These are phyloP conservation scores for Habropoda laboriosa DNA, from an alignment of 1,140 invertebrate genomes.

Conservation along the genomic window DNA sequence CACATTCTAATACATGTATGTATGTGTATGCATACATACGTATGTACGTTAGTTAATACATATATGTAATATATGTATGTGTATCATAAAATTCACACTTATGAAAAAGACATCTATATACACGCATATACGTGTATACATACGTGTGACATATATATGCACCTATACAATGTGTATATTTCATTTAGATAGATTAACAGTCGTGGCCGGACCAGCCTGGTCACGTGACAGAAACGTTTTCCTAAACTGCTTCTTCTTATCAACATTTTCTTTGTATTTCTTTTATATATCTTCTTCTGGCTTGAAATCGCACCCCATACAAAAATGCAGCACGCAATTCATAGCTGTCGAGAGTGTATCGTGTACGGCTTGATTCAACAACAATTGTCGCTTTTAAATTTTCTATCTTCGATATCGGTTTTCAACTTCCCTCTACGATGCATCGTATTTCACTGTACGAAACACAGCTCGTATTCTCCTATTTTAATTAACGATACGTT, in stretches of 20 bases:
- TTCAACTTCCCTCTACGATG: background rate
- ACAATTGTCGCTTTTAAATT: background rate
- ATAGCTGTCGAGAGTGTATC: conserved; percentile 23
- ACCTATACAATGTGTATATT: background rate
- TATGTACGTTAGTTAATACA: conserved; percentile 23
- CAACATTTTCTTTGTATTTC: background rate
- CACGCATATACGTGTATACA: conserved; percentile 2
- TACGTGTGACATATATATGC: no score
- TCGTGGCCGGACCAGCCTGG: conserved; percentile 55
- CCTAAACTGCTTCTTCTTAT: conserved; percentile 37
- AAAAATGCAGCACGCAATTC: conserved; percentile 45
- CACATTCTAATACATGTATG: conserved; percentile 13
- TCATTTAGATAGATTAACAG: conserved; percentile 41
- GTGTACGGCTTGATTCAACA: background rate
- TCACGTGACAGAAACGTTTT: conserved; percentile 36
- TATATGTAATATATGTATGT: conserved; percentile 43
- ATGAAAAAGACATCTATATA: conserved; percentile 61
- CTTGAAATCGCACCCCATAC: conserved; percentile 38
- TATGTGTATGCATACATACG: background rate
- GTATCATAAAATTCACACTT: conserved; percentile 59
- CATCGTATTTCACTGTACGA: no score
- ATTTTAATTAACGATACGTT: no score
- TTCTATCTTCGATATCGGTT: background rate
- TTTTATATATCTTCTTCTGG: background rate
- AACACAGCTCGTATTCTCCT: no score